Evolutionary conservation across 2,888 invertebrate species (phyloP), one percentile per base, ranked within the genome.

Genomic region (Leptinotarsa juncta): DNA sequence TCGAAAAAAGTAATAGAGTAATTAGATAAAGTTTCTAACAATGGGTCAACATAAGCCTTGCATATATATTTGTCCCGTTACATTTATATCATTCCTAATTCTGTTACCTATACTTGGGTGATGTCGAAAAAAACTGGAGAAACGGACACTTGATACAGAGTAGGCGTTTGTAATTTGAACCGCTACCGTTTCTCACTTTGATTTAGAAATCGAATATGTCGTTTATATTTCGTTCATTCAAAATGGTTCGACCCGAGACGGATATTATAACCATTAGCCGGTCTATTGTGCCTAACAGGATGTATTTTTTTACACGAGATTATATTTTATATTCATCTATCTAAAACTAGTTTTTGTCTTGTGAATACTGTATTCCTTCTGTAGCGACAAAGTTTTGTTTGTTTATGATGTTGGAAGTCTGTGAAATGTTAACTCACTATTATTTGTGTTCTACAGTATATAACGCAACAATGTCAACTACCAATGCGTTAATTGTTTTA

Each of bases 81-180:
- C 32, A 32, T 7, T 3, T 42, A 12, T 42, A 42, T 42, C 12
- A 42, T 42, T 42, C 42, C 10, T 42, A 42, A 42, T 10, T 42
- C 42, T 42, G 42, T 42, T 42, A 42, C 26, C 1, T 26, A 5
- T 26, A 26, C 26, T 26, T 26, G 1, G 26, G 1, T 26, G 26
- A 26, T 32, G 32, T 32, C 7, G 26, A 32, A 32, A 32, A 32
- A 32, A 32, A 32, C 10, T 42, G 10, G 3, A 10, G 42, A 10
- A 42, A 3, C 12, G 10, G 62, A 16, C 32, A 62, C 16, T 62
- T n/a, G 16, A 62, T n/a, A 62, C 62, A 32, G 15, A 16, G 32
- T 10, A n/a, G 62, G 62, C 32, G 62, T 7, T 26, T 62, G 62
- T 26, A 62, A 62, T n/a, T 62, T 32, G 62, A 62, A 32, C n/a